phyloP scores from a whole-genome alignment of 2,888 invertebrate genomes.

The Acrobasis repandana region DNA sequence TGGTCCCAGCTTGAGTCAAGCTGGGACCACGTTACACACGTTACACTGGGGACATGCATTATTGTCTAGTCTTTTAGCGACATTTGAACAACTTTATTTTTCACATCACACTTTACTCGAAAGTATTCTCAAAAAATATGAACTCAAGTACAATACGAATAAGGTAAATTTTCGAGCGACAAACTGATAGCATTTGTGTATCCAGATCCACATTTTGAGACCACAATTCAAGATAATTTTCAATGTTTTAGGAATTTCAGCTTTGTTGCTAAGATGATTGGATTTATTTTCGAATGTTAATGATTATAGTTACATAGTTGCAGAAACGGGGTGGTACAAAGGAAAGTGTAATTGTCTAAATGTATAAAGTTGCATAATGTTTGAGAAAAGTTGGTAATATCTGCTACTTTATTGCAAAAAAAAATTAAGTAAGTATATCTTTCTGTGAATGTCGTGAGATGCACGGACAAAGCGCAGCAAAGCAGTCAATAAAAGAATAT shows the following conservation, averaged over 20 bases:
- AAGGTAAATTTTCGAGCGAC: constrained; percentile 5
- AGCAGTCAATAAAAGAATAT: no score
- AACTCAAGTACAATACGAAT: neutral
- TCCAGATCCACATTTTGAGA: neutral
- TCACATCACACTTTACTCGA: constrained; percentile 13
- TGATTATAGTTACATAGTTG: constrained; percentile 13
- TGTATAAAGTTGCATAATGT: constrained; percentile 20
- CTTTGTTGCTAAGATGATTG: neutral
- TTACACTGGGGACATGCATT: no score
- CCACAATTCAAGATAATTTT: constrained; percentile 24
- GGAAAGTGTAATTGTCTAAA: constrained; percentile 20
- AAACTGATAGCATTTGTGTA: neutral
- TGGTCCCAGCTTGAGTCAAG: no score
- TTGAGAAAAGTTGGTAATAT: constrained; percentile 13
- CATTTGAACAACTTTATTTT: constrained; percentile 31
- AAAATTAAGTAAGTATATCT: no score
- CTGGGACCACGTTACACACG: constrained; percentile 27
- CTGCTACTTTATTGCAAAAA: constrained; percentile 3
- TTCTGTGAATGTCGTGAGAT: no score
- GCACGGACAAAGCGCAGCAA: no score
- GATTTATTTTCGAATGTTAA: neutral
- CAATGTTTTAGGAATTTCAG: constrained; percentile 12
- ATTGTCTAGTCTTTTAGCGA: constrained; percentile 29
- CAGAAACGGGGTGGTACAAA: constrained; percentile 10
- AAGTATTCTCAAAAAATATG: neutral